Evolutionary conservation across 2,113 vertebrate species (phyloP).

Genomic region (Sakesphorus luctuosus): DNA sequence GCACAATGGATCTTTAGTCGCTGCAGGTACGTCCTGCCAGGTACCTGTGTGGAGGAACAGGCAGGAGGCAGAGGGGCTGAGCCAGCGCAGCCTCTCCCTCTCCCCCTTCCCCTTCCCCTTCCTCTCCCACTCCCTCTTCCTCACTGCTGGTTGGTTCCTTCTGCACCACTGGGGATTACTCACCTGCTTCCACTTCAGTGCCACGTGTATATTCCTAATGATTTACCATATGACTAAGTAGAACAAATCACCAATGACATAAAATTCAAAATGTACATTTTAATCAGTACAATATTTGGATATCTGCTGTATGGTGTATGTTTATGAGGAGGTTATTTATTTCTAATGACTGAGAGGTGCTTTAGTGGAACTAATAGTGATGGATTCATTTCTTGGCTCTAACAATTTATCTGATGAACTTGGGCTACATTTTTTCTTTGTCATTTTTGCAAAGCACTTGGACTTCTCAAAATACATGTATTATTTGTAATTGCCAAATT

Average conservation of each 20-base stretch:
- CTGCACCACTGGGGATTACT: constrained; percentile 56
- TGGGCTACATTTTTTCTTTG: not conserved
- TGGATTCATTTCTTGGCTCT: constrained; percentile 49
- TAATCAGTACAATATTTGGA: constrained; percentile 67
- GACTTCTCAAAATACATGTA: not conserved
- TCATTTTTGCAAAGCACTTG: not conserved
- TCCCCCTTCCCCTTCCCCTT: too few relatives aligned
- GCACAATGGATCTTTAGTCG: not conserved
- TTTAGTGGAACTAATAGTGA: constrained; percentile 72
- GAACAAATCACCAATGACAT: constrained; percentile 57
- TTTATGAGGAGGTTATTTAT: constrained; percentile 69
- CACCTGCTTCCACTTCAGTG: constrained; percentile 11
- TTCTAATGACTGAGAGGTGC: constrained; percentile 65
- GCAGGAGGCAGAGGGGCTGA: not conserved
- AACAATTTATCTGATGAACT: constrained; percentile 35
- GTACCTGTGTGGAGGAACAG: not conserved
- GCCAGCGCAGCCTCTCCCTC: not conserved
- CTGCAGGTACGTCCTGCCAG: not conserved
- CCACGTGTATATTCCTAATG: constrained; percentile 22
- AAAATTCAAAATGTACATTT: constrained; percentile 60
- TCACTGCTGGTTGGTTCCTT: not conserved
- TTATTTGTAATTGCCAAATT: constrained; percentile 16
- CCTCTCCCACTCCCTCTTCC: too few relatives aligned
- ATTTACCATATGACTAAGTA: constrained; percentile 46
- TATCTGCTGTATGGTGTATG: constrained; percentile 38